A percentile compares a stretch with the other conserved stretches of the same genome.
Conservation (phyloP, 1,140 invertebrate genomes). For the Pachypsylla venusta region DNA sequence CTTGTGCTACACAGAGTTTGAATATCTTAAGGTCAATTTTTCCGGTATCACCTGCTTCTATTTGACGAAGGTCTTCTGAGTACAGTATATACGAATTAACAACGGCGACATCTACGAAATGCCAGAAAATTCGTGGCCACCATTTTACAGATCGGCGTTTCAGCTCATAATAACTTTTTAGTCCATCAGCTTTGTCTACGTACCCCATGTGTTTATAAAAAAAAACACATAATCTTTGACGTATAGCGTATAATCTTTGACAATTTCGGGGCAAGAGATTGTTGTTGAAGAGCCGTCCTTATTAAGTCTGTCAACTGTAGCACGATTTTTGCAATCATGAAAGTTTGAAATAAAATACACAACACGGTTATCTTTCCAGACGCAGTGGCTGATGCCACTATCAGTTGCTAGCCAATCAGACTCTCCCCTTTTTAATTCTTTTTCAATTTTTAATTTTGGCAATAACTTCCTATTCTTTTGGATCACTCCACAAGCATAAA, state of each 20-base stretch:
- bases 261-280: constrained; percentile 1
- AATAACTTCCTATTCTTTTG: constrained; percentile 21
- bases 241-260: constrained; percentile 31
- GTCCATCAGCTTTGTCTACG: constrained; percentile 30
- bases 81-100: constrained; percentile 27
- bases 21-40: constrained; percentile 1
- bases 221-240: too few species aligned
- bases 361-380: constrained; percentile 3
- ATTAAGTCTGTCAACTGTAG: not conserved
- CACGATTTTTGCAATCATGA: constrained; percentile 18
- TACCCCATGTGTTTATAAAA: constrained; percentile 30
- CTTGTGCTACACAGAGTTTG: not conserved
- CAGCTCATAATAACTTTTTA: constrained; percentile 27
- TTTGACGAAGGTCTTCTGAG: constrained; percentile 6
- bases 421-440: constrained; percentile 21
- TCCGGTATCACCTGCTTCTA: constrained; percentile 12
- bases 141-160: constrained; percentile 29
- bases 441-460: constrained; percentile 18
- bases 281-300: not conserved
- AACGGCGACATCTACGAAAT: constrained; percentile 25
- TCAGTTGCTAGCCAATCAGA: constrained; percentile 17
- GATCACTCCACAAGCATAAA: constrained; percentile 23
- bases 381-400: not conserved
- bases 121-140: constrained; percentile 30
- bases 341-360: constrained; percentile 23